These are phyloP conservation scores for Sarcophaga subvicina DNA, from an alignment of 2,888 invertebrate genomes.

Conservation along the genomic window DNA sequence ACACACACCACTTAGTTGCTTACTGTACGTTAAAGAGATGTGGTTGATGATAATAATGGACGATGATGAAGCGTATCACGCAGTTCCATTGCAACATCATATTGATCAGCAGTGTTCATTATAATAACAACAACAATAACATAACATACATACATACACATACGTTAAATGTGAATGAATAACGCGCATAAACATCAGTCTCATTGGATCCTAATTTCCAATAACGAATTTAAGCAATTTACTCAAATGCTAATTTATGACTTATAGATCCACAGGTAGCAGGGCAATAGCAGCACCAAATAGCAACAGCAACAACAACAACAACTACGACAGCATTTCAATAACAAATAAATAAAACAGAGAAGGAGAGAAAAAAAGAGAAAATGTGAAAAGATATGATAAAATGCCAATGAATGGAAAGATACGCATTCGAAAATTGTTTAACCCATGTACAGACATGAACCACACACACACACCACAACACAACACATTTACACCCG, in stretches of 20 bases:
- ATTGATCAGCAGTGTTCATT: conserved; percentile 66
- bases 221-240: conserved; percentile 81
- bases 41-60: conserved; percentile 33
- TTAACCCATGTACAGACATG: not conserved
- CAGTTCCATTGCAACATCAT: conserved; percentile 70
- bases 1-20: conserved; percentile 49
- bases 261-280: conserved; percentile 80
- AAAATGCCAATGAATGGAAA: conserved; percentile 54
- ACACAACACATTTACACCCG: not conserved
- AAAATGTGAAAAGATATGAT: conserved; percentile 51
- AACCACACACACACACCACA: not conserved
- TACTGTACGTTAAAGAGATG: not conserved
- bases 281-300: conserved; percentile 42
- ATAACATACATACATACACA: not conserved
- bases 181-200: conserved; percentile 63
- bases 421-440: not conserved
- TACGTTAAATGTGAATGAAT: too few species aligned
- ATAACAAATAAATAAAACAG: conserved; percentile 1
- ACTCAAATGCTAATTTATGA: conserved; percentile 81
- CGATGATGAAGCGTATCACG: conserved; percentile 65
- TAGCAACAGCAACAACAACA: conserved; percentile 13
- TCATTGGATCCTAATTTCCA: conserved; percentile 79
- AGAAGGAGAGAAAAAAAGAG: not conserved
- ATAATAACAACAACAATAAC: conserved; percentile 43
- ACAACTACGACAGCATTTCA: not conserved